phyloP scores from a whole-genome alignment of 2,113 vertebrate genomes.

The Podocnemis expansa region DNA sequence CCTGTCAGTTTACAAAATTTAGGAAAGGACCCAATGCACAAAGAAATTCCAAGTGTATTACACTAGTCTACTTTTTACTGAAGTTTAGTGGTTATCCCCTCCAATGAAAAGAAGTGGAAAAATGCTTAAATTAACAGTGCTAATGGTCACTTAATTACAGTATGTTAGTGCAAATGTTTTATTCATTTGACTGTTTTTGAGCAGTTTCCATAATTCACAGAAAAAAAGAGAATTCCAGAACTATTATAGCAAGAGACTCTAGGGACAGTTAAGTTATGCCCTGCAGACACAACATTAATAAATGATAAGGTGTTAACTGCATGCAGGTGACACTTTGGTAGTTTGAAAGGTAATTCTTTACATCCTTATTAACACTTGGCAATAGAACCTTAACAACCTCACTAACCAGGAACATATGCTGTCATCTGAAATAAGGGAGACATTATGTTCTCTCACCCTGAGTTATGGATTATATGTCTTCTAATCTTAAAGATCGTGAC shows the following conservation, averaged over 20 bases:
- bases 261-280: neutral
- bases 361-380: neutral
- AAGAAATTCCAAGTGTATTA: neutral
- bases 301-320: neutral
- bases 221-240: neutral
- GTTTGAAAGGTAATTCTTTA: neutral
- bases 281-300: neutral
- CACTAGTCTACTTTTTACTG: neutral
- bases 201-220: neutral
- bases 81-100: neutral
- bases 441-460: neutral
- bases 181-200: neutral
- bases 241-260: neutral
- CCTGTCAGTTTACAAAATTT: neutral
- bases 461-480: neutral
- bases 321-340: neutral
- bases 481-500: neutral
- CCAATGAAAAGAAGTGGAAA: neutral
- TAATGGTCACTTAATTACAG: neutral
- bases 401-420: neutral
- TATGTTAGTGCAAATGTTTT: neutral
- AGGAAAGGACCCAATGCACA: neutral
- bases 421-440: neutral
- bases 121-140: neutral
- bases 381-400: neutral